Percentiles rank a stretch among this genome's conserved stretches.
Evolutionary conservation across 2,888 invertebrate genomes (phyloP).

Genomic region (Perizoma affinitatum): DNA sequence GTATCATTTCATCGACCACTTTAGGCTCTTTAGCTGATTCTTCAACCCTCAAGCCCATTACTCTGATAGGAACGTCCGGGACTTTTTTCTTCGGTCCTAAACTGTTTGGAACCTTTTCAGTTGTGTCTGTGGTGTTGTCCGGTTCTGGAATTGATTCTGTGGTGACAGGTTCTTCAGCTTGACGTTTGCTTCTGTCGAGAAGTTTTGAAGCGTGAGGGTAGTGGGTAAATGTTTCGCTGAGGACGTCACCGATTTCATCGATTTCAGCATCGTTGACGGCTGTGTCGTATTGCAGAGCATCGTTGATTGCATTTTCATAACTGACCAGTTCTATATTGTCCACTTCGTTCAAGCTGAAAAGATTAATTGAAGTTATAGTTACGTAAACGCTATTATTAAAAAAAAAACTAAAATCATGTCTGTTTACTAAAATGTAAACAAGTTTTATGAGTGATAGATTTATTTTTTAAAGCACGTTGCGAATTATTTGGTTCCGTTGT

Average conservation of each 20-base stretch:
- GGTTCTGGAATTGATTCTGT: slow-evolving; percentile 6
- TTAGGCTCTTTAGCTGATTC: slow-evolving; percentile 71
- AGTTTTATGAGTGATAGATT: no score
- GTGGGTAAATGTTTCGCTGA: slow-evolving; percentile 47
- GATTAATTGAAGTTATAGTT: no score
- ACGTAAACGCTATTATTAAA: no score
- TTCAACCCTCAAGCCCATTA: slow-evolving; percentile 69
- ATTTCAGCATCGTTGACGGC: slow-evolving; percentile 45
- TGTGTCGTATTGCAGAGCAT: slow-evolving; percentile 44
- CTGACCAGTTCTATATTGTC: slow-evolving; percentile 36
- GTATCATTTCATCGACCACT: slow-evolving; percentile 66
- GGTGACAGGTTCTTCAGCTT: slow-evolving; percentile 20
- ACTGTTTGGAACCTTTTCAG: slow-evolving; percentile 16
- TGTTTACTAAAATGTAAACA: no score
- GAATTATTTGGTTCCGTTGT: no score
- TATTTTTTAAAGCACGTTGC: no score
- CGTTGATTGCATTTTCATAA: slow-evolving; percentile 37
- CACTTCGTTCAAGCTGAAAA: slow-evolving; percentile 28
- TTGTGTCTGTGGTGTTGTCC: slow-evolving; percentile 9
- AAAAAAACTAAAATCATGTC: no score
- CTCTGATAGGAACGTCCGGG: slow-evolving; percentile 34
- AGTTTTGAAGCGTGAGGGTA: slow-evolving; percentile 11
- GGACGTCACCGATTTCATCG: slow-evolving; percentile 41
- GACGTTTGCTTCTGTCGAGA: slow-evolving; percentile 34
- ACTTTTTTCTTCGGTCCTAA: slow-evolving; percentile 21